A percentile compares a stretch with the other conserved stretches of the same genome.
phyloP scores from a whole-genome alignment of 2,797 vertebrate species.

The Molothrus ater region DNA sequence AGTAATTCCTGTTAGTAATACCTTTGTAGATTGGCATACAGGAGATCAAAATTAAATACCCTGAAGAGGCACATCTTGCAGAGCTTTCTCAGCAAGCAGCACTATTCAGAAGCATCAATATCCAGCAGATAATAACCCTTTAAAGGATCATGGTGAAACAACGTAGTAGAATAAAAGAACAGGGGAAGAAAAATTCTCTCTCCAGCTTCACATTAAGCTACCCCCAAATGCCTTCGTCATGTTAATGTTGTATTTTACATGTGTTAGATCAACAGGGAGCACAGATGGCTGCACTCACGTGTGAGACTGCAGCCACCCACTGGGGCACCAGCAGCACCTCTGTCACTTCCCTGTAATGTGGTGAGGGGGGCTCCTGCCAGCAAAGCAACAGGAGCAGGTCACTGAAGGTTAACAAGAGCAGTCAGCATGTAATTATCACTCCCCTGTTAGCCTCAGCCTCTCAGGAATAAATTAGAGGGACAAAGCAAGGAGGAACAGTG shows the following conservation, averaged over 20 bases:
- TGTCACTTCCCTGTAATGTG: not conserved
- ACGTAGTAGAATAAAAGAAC: not conserved
- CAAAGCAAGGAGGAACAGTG: not conserved
- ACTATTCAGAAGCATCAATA: not conserved
- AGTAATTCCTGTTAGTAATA: not conserved
- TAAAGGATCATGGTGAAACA: not conserved
- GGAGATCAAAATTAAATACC: not conserved
- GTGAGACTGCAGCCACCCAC: not conserved
- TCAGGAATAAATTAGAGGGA: conserved; percentile 28
- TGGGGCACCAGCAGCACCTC: conserved; percentile 1
- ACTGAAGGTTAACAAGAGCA: conserved; percentile 37
- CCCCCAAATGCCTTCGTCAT: not conserved
- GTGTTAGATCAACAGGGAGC: conserved; percentile 11
- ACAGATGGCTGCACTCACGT: conserved; percentile 40
- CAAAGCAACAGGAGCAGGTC: not conserved
- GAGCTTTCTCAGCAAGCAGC: not conserved
- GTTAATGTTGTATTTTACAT: conserved; percentile 24
- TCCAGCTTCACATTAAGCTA: not conserved
- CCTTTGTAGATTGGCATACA: not conserved
- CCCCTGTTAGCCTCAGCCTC: not conserved
- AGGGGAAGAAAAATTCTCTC: not conserved
- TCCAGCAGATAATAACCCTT: not conserved
- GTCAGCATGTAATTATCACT: conserved; percentile 25
- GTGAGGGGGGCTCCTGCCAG: not conserved
- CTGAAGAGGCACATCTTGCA: not conserved